Percentiles rank a stretch among this genome's conserved stretches.
These are phyloP conservation scores for Xanthorhoe spadicearia DNA, from an alignment of 2,888 invertebrate genomes.

Conservation along the genomic window DNA sequence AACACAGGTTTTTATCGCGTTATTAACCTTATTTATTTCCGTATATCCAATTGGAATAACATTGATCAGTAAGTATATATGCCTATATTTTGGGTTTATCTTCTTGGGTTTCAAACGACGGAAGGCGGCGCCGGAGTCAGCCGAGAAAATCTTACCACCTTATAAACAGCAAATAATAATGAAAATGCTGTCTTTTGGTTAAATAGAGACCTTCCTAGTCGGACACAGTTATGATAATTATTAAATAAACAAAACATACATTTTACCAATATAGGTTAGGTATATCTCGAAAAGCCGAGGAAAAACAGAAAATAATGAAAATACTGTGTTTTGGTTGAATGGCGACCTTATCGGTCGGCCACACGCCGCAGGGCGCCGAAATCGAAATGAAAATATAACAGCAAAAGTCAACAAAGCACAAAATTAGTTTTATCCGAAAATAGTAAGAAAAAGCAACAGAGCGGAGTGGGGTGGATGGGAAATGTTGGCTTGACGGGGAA, in stretches of 20 bases:
- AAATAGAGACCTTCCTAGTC: too few species aligned
- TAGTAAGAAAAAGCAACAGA: slow-evolving; percentile 67
- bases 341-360: slow-evolving; percentile 52
- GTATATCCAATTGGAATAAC: too few species aligned
- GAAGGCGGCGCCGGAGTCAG: too few species aligned
- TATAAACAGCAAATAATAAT: too few species aligned
- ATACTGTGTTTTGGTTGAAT: slow-evolving; percentile 51
- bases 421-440: slow-evolving; percentile 80
- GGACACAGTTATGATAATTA: too few species aligned
- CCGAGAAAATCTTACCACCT: too few species aligned
- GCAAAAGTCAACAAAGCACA: slow-evolving; percentile 78
- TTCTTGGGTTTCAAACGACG: too few species aligned
- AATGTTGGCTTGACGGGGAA: slow-evolving; percentile 46
- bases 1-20: too few species aligned
- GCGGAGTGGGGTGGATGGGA: slow-evolving; percentile 61
- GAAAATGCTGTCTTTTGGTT: too few species aligned
- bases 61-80: too few species aligned
- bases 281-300: slow-evolving; percentile 10
- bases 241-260: background rate
- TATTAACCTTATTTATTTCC: too few species aligned
- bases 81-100: too few species aligned
- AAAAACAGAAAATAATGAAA: slow-evolving; percentile 51
- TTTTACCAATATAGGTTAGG: background rate
- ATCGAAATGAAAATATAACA: slow-evolving; percentile 75
- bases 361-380: slow-evolving; percentile 52